A percentile compares a stretch with the other conserved stretches of the same genome.
These are phyloP conservation scores for Drosophila birchii DNA, from an alignment of 2,888 invertebrate species.

Conservation along the genomic window DNA sequence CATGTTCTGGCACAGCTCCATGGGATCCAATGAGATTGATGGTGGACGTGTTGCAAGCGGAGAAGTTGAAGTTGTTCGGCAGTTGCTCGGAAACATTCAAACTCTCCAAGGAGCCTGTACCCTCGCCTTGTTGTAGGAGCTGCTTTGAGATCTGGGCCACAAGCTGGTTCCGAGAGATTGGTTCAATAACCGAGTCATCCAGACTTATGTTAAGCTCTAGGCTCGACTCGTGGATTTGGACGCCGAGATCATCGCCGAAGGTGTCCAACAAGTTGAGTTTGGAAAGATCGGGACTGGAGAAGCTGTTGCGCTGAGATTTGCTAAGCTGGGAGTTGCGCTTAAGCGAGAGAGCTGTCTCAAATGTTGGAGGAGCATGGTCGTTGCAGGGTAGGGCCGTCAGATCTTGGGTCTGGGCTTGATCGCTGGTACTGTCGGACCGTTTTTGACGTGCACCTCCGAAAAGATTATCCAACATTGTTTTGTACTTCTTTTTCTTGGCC, in stretches of 20 bases:
- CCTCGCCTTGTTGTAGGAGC: slow-evolving; percentile 29
- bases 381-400: slow-evolving; percentile 42
- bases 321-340: slow-evolving; percentile 42
- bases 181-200: slow-evolving; percentile 71
- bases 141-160: slow-evolving; percentile 51
- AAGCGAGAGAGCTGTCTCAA: slow-evolving; percentile 40
- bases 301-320: slow-evolving; percentile 83
- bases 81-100: slow-evolving; percentile 83
- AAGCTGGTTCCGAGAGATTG: slow-evolving; percentile 42
- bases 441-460: slow-evolving; percentile 79
- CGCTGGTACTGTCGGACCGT: slow-evolving; percentile 77
- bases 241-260: slow-evolving; percentile 70
- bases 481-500: slow-evolving; percentile 83
- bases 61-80: slow-evolving; percentile 84
- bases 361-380: slow-evolving; percentile 71
- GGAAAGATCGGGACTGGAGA: slow-evolving; percentile 84
- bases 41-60: slow-evolving; percentile 83
- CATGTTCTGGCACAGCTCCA: slow-evolving; percentile 68
- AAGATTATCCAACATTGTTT: slow-evolving; percentile 80
- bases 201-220: slow-evolving; percentile 72
- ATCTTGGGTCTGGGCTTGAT: slow-evolving; percentile 52
- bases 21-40: slow-evolving; percentile 84
- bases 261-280: slow-evolving; percentile 81
- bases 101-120: slow-evolving; percentile 72
- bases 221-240: slow-evolving; percentile 63